phyloP scores from a whole-genome alignment of 2,797 vertebrate species.

The Danionella dracula region DNA sequence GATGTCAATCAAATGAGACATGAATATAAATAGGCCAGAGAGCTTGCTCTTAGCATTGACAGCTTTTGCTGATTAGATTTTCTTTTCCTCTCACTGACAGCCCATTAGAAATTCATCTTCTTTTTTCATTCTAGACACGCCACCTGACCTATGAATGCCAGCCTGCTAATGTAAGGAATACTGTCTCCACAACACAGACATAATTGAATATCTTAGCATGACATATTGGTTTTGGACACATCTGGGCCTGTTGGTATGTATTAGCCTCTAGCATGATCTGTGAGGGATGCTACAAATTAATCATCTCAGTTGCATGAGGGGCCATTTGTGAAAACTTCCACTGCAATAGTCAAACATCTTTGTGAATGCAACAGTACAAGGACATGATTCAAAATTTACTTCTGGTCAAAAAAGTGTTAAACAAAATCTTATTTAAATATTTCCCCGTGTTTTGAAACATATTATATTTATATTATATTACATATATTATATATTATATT shows the following conservation, averaged over 20 bases:
- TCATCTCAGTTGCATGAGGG: neutral
- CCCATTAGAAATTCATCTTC: constrained; percentile 42
- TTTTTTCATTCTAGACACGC: constrained; percentile 28
- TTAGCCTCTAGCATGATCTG: constrained; percentile 13
- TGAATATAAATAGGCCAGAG: constrained; percentile 39
- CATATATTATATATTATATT: too few species aligned
- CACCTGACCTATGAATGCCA: constrained; percentile 35
- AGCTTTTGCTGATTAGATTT: constrained; percentile 44
- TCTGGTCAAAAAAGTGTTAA: too few species aligned
- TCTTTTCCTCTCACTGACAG: constrained; percentile 20
- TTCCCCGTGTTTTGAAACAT: too few species aligned
- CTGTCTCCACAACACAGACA: constrained; percentile 11
- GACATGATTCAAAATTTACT: too few species aligned
- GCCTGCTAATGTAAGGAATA: constrained; percentile 36
- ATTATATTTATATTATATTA: too few species aligned
- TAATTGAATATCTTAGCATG: constrained; percentile 40
- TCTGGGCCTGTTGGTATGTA: constrained; percentile 24
- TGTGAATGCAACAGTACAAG: too few species aligned
- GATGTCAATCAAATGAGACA: constrained; percentile 44
- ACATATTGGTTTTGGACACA: constrained; percentile 26
- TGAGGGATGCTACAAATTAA: neutral
- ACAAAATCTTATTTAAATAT: too few species aligned
- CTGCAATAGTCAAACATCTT: too few species aligned
- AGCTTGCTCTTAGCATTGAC: constrained; percentile 20
- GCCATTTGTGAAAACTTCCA: neutral